Evolutionary conservation across 2,888 invertebrate genomes (phyloP).

Genomic region (Cremastobaeus sp.): DNA sequence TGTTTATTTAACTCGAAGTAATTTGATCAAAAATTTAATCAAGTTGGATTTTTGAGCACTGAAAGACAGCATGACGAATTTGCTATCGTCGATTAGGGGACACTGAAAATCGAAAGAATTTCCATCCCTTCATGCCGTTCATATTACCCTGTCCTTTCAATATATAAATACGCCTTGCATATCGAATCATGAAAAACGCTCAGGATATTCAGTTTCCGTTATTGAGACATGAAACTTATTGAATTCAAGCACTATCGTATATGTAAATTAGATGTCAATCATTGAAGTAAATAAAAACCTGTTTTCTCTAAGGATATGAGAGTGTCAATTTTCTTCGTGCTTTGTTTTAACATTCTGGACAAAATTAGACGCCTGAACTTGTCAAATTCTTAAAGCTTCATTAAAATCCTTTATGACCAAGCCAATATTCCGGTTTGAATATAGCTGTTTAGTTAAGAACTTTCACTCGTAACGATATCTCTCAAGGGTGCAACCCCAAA

Average conservation of each 20-base stretch:
- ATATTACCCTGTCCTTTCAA: constrained; percentile 45
- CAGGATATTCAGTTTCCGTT: constrained; percentile 45
- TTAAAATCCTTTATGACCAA: too few species aligned
- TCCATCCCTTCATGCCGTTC: constrained; percentile 43
- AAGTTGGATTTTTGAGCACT: constrained; percentile 76
- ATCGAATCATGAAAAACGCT: constrained; percentile 61
- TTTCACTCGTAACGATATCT: too few species aligned
- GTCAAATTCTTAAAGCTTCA: too few species aligned
- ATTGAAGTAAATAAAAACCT: too few species aligned
- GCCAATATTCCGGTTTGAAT: too few species aligned
- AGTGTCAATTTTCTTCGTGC: too few species aligned
- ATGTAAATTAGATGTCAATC: not conserved
- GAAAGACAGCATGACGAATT: constrained; percentile 74
- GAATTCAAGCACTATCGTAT: not conserved
- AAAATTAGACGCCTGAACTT: too few species aligned
- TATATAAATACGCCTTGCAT: constrained; percentile 45
- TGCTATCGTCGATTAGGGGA: constrained; percentile 66
- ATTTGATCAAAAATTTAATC: constrained; percentile 79
- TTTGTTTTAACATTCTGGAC: too few species aligned
- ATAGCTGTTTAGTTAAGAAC: too few species aligned
- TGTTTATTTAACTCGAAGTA: constrained; percentile 78
- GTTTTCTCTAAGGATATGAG: too few species aligned
- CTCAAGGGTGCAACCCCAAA: constrained; percentile 67
- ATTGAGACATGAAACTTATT: constrained; percentile 22
- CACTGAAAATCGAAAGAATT: constrained; percentile 75